A percentile compares a stretch with the other conserved stretches of the same genome.
Conservation (phyloP, 2,113 vertebrate genomes). For the Terrapene triunguis region DNA sequence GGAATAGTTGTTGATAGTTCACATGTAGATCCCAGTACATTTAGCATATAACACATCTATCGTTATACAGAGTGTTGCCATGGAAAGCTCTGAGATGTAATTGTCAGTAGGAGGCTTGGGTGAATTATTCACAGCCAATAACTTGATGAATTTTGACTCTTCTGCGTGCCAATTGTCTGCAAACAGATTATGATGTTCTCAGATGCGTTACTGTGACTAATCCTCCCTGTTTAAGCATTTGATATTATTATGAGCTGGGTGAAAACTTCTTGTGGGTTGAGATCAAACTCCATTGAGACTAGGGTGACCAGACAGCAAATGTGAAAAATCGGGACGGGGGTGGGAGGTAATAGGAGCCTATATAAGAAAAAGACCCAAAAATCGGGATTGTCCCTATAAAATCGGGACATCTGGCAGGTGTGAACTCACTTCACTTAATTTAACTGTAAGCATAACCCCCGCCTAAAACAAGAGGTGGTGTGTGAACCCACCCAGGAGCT, state of each 20-base stretch:
- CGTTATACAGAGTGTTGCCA: slow-evolving; percentile 60
- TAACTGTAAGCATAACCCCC: not conserved
- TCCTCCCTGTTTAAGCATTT: not conserved
- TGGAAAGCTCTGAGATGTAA: slow-evolving; percentile 60
- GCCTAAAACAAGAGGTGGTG: not conserved
- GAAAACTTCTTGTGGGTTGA: not conserved
- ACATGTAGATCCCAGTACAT: slow-evolving; percentile 23
- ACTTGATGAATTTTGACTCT: slow-evolving; percentile 54
- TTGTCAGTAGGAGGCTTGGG: not conserved
- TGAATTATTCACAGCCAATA: slow-evolving; percentile 61
- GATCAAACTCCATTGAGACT: not conserved
- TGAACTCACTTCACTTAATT: not conserved
- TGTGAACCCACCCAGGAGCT: not conserved
- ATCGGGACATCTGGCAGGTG: no score
- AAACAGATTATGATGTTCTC: not conserved
- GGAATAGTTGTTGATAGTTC: not conserved
- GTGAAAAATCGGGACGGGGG: no score
- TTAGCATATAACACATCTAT: slow-evolving; percentile 52
- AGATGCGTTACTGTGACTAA: accelerated
- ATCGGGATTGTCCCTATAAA: no score
- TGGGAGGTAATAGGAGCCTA: no score
- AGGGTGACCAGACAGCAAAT: no score
- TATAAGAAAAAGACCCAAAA: no score
- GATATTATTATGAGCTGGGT: not conserved
- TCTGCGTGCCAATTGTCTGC: slow-evolving; percentile 30